Evolutionary conservation across 2,113 vertebrate genomes (phyloP), one percentile per base, ranked within the genome.

Genomic region (Lophius piscatorius): DNA sequence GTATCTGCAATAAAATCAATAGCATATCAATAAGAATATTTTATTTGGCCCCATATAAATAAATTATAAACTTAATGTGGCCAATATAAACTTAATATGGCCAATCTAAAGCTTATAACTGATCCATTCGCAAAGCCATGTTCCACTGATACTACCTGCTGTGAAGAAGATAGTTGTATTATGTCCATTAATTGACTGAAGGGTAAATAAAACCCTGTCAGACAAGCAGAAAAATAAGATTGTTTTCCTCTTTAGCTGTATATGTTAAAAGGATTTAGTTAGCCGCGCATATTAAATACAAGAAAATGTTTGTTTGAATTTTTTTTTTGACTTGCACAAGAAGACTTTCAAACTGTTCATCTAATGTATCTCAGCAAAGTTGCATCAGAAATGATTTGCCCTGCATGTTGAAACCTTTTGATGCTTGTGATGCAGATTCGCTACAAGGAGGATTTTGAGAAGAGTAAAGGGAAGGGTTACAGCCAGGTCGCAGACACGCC

Each of bases 361-460:
- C n/a, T n/a, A n/a, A n/a, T n/a, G n/a, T n/a, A n/a, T n/a, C n/a
- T n/a, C n/a, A n/a, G n/a, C n/a, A n/a, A n/a, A n/a, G n/a, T n/a
- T n/a, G n/a, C n/a, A n/a, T n/a, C n/a, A n/a, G n/a, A n/a, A 3
- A 2, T 14, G 18, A 2, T 18, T 47, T 16, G 11, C 7, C 7
- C 8, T 33, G n/a, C 11, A 3, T 22, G 28, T 70, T 46, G 16
- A 0, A 21, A 42, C 17, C 2, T 11, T 5, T 29, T 31, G 0
- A 0, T 45, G 17, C 61, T 61, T 65, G 20, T 26, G 6, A 17
- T 63, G 40, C 90, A 98, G 97, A 94, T 98, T 65, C 92, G 87
- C 82, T 98, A 99, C 92, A 98, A 93, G 93, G 95, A 98, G 84
- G 96, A 98, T 31, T 98, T 98, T 63, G 97, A 98, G 91, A 98